Conservation (phyloP, 1,140 invertebrate species). For the Leptinotarsa texana region DNA sequence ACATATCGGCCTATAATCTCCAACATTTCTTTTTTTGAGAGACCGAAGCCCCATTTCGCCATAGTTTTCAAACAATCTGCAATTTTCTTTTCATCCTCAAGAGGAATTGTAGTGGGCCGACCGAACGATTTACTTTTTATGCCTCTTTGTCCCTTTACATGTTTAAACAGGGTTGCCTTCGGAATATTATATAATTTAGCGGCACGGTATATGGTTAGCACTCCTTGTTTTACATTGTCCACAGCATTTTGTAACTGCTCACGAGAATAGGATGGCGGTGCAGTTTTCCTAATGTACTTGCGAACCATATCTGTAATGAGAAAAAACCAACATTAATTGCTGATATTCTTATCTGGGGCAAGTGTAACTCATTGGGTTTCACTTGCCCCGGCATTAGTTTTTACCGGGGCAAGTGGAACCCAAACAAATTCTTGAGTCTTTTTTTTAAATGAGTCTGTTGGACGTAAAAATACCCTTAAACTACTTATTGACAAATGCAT, state of each 20-base stretch:
- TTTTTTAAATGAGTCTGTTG: conserved; percentile 7
- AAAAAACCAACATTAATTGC: conserved; percentile 18
- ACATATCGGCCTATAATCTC: conserved; percentile 47
- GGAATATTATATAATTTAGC: conserved; percentile 39
- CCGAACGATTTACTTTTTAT: conserved; percentile 39
- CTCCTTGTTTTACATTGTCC: conserved; percentile 35
- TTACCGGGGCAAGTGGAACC: conserved; percentile 19
- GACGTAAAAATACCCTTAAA: conserved; percentile 17
- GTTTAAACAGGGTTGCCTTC: conserved; percentile 35
- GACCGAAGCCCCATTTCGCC: conserved; percentile 52
- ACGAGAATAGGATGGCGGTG: conserved; percentile 30
- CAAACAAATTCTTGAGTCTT: conserved; percentile 13
- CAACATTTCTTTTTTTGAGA: conserved; percentile 48
- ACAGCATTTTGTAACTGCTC: conserved; percentile 40
- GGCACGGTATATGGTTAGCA: conserved; percentile 34
- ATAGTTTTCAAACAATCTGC: conserved; percentile 42
- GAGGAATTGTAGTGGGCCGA: conserved; percentile 40
- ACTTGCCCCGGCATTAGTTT: conserved; percentile 19
- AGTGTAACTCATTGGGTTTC: conserved; percentile 21
- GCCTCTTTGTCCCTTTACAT: conserved; percentile 32
- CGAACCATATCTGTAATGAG: conserved; percentile 27
- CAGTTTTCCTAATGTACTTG: conserved; percentile 26
- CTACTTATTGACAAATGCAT: conserved; percentile 17
- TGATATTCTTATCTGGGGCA: conserved; percentile 13
- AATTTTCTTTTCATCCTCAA: conserved; percentile 42